These are phyloP conservation scores for Elanoides forficatus DNA, from an alignment of 2,113 vertebrate genomes.

Conservation along the genomic window DNA sequence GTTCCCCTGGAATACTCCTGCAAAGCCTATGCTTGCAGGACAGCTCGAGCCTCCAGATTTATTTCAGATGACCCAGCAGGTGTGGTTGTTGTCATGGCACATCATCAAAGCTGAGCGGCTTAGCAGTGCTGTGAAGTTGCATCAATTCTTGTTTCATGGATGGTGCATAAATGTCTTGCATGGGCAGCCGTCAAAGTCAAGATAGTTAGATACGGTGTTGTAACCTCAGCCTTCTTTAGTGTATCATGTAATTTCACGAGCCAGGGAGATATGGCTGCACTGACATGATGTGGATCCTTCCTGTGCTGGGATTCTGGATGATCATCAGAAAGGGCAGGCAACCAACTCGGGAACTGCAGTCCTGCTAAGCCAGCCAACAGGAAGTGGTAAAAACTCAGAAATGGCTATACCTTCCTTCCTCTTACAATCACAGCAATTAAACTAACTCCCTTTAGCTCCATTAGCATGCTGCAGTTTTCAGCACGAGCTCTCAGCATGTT, in stretches of 20 bases:
- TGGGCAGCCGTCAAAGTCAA: not conserved
- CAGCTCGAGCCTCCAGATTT: not conserved
- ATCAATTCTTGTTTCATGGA: not conserved
- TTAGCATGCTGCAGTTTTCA: not conserved
- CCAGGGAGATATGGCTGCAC: not conserved
- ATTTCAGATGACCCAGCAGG: not conserved
- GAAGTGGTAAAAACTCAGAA: not conserved
- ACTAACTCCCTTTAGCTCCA: not conserved
- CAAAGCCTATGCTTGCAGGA: not conserved
- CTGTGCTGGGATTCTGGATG: not conserved
- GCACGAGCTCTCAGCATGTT: not conserved
- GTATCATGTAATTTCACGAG: not conserved
- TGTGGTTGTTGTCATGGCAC: not conserved
- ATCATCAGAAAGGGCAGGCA: not conserved
- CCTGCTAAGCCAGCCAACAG: not conserved
- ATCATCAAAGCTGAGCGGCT: constrained; percentile 2
- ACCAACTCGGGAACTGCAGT: not conserved
- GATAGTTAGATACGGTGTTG: accelerated
- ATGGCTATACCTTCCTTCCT: not conserved
- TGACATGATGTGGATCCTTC: not conserved
- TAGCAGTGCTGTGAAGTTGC: not conserved
- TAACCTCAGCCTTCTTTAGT: not conserved
- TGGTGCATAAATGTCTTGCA: not conserved
- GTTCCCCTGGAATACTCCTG: not conserved
- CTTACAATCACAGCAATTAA: not conserved